These are phyloP conservation scores for Mylabris phalerata DNA, from an alignment of 1,140 invertebrate species.

Conservation along the genomic window DNA sequence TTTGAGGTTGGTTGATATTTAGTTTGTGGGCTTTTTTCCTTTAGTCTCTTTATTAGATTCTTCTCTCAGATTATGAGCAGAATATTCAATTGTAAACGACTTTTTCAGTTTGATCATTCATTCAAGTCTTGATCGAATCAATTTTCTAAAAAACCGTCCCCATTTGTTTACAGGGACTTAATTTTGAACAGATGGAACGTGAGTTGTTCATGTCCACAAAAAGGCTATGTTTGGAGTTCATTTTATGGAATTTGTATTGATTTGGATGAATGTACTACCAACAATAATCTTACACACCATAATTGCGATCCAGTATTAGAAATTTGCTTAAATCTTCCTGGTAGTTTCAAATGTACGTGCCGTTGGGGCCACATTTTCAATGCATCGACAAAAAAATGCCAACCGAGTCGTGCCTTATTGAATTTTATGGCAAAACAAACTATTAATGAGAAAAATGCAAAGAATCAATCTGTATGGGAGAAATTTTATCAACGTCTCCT, in stretches of 20 bases:
- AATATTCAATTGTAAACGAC: too few relatives aligned
- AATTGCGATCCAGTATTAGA: slow-evolving; percentile 43
- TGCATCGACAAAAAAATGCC: slow-evolving; percentile 27
- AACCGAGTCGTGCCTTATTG: slow-evolving; percentile 17
- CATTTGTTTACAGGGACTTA: slow-evolving; percentile 40
- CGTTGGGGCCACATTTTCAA: slow-evolving; percentile 44
- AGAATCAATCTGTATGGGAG: not conserved
- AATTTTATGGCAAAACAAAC: not conserved
- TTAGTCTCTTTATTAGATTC: too few relatives aligned
- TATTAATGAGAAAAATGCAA: not conserved
- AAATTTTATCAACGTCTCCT: slow-evolving; percentile 2
- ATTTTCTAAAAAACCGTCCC: too few relatives aligned
- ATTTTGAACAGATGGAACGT: slow-evolving; percentile 53
- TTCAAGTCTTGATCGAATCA: too few relatives aligned
- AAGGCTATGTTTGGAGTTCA: slow-evolving; percentile 52
- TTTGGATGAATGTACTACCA: slow-evolving; percentile 52
- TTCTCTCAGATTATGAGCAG: too few relatives aligned
- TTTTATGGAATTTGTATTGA: slow-evolving; percentile 55
- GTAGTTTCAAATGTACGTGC: slow-evolving; percentile 48
- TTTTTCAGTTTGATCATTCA: too few relatives aligned
- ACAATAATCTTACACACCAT: slow-evolving; percentile 25
- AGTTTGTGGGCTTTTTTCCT: too few relatives aligned
- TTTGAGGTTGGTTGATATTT: slow-evolving; percentile 31
- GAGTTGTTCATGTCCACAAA: slow-evolving; percentile 46
- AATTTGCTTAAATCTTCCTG: slow-evolving; percentile 52